These are phyloP conservation scores for Drosophila rhopaloa DNA, from an alignment of 1,140 invertebrate genomes.

Conservation along the genomic window DNA sequence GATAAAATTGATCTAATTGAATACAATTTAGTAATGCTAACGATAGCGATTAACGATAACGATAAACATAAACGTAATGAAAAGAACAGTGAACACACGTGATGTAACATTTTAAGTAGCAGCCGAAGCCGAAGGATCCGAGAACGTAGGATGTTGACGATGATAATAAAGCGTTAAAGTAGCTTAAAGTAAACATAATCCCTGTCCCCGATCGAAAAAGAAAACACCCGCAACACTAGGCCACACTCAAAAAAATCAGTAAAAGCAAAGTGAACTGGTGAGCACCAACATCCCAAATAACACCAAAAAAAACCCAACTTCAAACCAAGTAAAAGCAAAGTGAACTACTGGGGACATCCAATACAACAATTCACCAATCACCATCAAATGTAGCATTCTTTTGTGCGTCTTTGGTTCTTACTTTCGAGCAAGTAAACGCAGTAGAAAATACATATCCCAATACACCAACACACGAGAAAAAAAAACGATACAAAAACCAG, in stretches of 20 bases:
- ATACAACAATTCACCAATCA: constrained; percentile 8
- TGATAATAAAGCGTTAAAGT: constrained; percentile 71
- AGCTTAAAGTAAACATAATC: constrained; percentile 51
- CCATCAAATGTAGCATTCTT: constrained; percentile 47
- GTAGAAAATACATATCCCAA: constrained; percentile 47
- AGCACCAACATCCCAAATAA: constrained; percentile 6
- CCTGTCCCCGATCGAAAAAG: neutral
- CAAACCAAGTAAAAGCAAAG: constrained; percentile 56
- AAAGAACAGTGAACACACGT: constrained; percentile 82
- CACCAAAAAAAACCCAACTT: constrained; percentile 5
- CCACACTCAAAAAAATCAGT: constrained; percentile 29
- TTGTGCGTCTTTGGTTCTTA: constrained; percentile 47
- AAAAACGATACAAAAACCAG: neutral
- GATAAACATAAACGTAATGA: constrained; percentile 44
- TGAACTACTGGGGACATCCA: constrained; percentile 45
- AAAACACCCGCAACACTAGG: constrained; percentile 3
- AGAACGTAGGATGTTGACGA: constrained; percentile 52
- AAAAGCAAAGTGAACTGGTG: constrained; percentile 70
- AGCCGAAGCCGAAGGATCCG: constrained; percentile 49
- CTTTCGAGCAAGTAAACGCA: constrained; percentile 29
- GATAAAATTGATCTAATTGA: constrained; percentile 50
- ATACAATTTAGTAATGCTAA: constrained; percentile 66
- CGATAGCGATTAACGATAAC: constrained; percentile 49
- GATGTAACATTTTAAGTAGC: constrained; percentile 82
- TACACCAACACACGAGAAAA: neutral